Conservation (phyloP, 2,797 vertebrate species). For the Sebastes minor region DNA sequence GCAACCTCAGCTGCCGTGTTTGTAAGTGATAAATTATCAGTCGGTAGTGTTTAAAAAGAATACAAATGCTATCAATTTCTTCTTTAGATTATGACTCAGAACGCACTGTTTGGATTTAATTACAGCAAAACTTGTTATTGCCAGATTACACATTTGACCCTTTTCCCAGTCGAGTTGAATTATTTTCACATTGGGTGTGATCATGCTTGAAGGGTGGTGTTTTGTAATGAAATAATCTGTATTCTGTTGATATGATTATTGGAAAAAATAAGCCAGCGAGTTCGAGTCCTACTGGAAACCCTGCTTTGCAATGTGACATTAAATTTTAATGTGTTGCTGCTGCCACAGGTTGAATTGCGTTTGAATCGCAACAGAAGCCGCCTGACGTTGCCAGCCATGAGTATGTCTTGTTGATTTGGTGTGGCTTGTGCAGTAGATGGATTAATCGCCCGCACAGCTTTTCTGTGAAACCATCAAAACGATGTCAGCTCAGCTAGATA, state of each 20-base stretch:
- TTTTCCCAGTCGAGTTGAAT: conserved; percentile 20
- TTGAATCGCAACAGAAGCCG: conserved; percentile 38
- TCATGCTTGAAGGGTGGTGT: conserved; percentile 21
- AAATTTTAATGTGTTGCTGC: conserved; percentile 31
- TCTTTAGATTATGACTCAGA: not conserved
- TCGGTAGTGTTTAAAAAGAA: not conserved
- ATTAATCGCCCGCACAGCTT: conserved; percentile 57
- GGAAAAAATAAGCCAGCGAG: not conserved
- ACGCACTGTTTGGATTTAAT: conserved; percentile 21
- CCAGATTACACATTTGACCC: conserved; percentile 43
- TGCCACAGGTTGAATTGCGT: conserved; percentile 50
- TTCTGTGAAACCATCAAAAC: conserved; percentile 65
- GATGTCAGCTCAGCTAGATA: conserved; percentile 61
- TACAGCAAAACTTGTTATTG: conserved; percentile 11
- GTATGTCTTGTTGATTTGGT: conserved; percentile 53
- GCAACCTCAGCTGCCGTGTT: not conserved
- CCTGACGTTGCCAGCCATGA: conserved; percentile 10
- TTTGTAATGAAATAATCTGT: conserved; percentile 36
- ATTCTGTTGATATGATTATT: conserved; percentile 31
- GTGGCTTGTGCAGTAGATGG: conserved; percentile 37
- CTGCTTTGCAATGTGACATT: conserved; percentile 24
- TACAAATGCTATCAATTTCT: not conserved
- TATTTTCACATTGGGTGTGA: conserved; percentile 9
- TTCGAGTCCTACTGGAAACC: conserved; percentile 13
- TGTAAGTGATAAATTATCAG: not conserved